These are phyloP conservation scores for Disparrhopalites patrizii DNA, from an alignment of 2,888 invertebrate genomes.

Conservation along the genomic window DNA sequence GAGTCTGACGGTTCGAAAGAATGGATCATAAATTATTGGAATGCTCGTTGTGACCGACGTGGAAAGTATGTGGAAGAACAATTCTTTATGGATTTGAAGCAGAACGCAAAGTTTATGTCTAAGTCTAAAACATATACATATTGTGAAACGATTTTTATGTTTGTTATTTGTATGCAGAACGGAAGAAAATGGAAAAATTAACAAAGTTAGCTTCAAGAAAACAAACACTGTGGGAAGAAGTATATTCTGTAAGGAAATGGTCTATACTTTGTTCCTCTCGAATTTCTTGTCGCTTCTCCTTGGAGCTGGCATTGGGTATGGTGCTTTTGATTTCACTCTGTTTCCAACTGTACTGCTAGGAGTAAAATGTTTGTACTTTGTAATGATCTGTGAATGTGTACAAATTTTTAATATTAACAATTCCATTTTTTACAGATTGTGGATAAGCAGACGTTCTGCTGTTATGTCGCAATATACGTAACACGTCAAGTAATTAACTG, in stretches of 20 bases:
- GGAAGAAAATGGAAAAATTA: conserved; percentile 51
- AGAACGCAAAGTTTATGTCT: too few species aligned
- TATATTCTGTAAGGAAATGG: conserved; percentile 81
- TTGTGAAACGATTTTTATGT: too few species aligned
- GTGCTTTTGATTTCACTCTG: not conserved
- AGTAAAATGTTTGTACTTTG: too few species aligned
- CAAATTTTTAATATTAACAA: not conserved
- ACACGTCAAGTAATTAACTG: conserved; percentile 3
- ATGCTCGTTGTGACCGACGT: conserved; percentile 32
- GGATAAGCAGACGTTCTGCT: conserved; percentile 44
- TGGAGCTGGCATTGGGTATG: conserved; percentile 87
- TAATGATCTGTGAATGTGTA: not conserved
- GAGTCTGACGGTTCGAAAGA: conserved; percentile 43
- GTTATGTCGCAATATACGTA: conserved; percentile 38
- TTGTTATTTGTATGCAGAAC: conserved; percentile 2
- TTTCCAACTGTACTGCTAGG: not conserved
- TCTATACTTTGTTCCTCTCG: conserved; percentile 83
- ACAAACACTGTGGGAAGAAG: conserved; percentile 72
- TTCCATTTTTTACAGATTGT: conserved; percentile 34
- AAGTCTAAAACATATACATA: too few species aligned
- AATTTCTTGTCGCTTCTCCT: conserved; percentile 84
- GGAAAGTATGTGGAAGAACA: conserved; percentile 7
- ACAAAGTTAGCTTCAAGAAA: conserved; percentile 64
- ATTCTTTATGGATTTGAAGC: too few species aligned
- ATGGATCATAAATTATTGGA: conserved; percentile 45